phyloP scores from a whole-genome alignment of 2,888 invertebrate species.

The Sepiola atlantica region DNA sequence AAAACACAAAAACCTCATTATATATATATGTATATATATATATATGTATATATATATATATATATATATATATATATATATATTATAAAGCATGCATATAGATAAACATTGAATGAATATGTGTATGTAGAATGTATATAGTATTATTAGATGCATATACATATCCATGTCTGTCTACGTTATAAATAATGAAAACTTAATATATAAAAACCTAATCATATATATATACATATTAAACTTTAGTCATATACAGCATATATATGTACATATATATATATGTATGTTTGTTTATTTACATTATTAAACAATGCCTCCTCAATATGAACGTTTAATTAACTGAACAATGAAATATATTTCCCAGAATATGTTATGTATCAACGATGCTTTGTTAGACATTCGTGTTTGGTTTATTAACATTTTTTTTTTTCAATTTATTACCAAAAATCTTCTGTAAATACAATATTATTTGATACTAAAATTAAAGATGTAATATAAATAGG shows the following conservation, averaged over 20 bases:
- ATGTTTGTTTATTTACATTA: background rate
- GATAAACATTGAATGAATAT: background rate
- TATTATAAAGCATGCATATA: background rate
- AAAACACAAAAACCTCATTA: background rate
- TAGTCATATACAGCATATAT: background rate
- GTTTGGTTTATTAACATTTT: too few relatives aligned
- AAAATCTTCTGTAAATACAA: too few relatives aligned
- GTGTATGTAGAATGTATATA: background rate
- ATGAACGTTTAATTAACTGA: too few relatives aligned
- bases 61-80: background rate
- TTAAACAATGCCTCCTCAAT: too few relatives aligned
- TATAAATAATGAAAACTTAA: background rate
- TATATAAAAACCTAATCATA: background rate
- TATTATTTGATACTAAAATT: too few relatives aligned
- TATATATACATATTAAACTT: background rate
- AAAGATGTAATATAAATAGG: too few relatives aligned
- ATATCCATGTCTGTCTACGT: background rate
- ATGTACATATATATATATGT: background rate
- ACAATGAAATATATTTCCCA: too few relatives aligned
- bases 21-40: background rate
- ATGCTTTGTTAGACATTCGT: too few relatives aligned
- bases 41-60: background rate
- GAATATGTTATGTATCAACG: too few relatives aligned
- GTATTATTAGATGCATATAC: background rate
- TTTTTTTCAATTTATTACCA: too few relatives aligned